Percentiles rank a stretch among this genome's conserved stretches.
phyloP scores from a whole-genome alignment of 2,113 vertebrate genomes.

The Sceloporus tristichus region DNA sequence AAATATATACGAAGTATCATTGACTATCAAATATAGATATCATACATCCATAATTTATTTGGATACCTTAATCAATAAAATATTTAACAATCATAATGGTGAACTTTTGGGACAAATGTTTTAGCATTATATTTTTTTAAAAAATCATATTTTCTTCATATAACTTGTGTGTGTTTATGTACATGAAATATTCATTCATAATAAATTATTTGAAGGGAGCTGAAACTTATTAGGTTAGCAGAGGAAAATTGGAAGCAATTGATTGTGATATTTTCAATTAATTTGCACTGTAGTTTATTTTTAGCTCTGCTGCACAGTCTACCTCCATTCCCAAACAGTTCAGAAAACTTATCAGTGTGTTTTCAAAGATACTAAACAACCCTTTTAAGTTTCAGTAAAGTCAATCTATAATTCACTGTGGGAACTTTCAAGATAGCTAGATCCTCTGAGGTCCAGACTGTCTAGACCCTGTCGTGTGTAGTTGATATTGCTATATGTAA shows the following conservation, averaged over 20 bases:
- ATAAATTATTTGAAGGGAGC: background rate
- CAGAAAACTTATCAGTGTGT: background rate
- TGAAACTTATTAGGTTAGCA: background rate
- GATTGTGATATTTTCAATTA: background rate
- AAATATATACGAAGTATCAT: background rate
- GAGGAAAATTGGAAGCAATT: background rate
- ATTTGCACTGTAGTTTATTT: background rate
- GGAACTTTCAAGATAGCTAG: background rate
- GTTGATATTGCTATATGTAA: background rate
- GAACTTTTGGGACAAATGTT: background rate
- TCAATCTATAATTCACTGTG: background rate
- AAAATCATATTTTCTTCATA: background rate
- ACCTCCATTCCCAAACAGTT: background rate
- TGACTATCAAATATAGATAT: background rate
- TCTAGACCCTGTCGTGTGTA: background rate
- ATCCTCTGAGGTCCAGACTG: background rate
- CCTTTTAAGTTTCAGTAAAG: background rate
- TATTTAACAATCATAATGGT: background rate
- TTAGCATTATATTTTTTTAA: background rate
- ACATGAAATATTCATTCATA: background rate
- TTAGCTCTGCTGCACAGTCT: background rate
- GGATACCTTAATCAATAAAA: background rate
- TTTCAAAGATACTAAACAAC: background rate
- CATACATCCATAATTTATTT: background rate
- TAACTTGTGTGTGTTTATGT: background rate